phyloP scores from a whole-genome alignment of 2,113 vertebrate genomes.

The Paedocypris sp. region DNA sequence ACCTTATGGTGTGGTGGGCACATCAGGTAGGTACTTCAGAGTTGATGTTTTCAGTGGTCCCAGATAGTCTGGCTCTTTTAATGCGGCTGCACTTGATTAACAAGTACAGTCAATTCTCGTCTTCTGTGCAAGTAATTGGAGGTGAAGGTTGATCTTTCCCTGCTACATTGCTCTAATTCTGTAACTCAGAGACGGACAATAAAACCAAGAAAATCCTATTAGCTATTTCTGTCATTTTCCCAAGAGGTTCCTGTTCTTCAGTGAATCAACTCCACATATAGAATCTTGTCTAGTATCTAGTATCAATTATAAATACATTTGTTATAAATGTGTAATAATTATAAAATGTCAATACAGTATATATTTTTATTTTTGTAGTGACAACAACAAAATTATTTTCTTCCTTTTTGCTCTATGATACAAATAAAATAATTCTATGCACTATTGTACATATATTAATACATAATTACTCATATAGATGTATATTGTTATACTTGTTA shows the following conservation, averaged over 20 bases:
- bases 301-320: not conserved
- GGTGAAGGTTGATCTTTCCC: slow-evolving; percentile 5
- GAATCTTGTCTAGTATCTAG: not conserved
- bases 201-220: slow-evolving; percentile 29
- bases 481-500: too few relatives aligned
- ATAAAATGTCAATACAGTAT: too few relatives aligned
- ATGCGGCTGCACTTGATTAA: too few relatives aligned
- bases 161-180: not conserved
- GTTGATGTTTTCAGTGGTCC: too few relatives aligned
- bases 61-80: too few relatives aligned
- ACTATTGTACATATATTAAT: too few relatives aligned
- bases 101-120: not conserved
- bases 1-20: slow-evolving; percentile 99
- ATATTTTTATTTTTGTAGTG: too few relatives aligned
- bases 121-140: not conserved
- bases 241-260: not conserved
- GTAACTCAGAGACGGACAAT: not conserved
- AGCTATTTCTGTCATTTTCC: slow-evolving; percentile 27
- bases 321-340: too few relatives aligned
- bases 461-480: too few relatives aligned
- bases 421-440: too few relatives aligned
- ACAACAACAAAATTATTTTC: too few relatives aligned
- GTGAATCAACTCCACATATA: not conserved
- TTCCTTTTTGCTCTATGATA: too few relatives aligned
- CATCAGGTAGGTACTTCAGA: slow-evolving; percentile 83